Evolutionary conservation across 2,113 vertebrate species (phyloP).

Genomic region (Lepus americanus): DNA sequence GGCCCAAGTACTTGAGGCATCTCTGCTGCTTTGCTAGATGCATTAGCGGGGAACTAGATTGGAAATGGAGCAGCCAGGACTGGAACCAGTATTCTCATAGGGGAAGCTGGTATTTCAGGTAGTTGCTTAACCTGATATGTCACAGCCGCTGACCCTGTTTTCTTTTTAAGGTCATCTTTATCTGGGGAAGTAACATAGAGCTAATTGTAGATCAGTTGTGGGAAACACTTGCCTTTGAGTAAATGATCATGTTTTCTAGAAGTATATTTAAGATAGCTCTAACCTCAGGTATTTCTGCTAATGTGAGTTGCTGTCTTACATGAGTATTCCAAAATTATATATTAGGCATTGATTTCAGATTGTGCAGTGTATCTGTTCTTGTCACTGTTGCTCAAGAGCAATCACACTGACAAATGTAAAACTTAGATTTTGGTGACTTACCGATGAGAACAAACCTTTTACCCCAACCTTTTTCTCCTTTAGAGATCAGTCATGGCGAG

Average conservation of each 20-base stretch:
- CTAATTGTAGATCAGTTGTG: background rate
- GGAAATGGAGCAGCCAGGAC: no score
- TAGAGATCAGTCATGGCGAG: background rate
- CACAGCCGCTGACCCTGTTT: background rate
- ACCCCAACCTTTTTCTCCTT: background rate
- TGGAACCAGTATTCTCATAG: no score
- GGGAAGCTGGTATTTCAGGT: no score
- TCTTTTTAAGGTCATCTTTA: conserved; percentile 6
- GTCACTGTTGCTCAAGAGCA: background rate
- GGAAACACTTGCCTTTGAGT: conserved; percentile 19
- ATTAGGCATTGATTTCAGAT: conserved; percentile 34
- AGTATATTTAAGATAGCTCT: background rate
- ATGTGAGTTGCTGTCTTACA: background rate
- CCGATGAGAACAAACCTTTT: background rate
- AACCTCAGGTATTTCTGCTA: conserved; percentile 34
- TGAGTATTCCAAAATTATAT: background rate
- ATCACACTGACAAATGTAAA: background rate
- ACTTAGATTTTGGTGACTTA: background rate
- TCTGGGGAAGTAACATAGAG: conserved; percentile 12
- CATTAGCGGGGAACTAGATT: no score
- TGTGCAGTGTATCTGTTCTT: background rate
- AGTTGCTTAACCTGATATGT: no score
- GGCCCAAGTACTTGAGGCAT: no score
- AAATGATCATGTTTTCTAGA: conserved; percentile 32
- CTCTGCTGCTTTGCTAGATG: no score